Base-by-base conservation (phyloP, 2,113 vertebrate species). In the Carassius gibelio region DNA sequence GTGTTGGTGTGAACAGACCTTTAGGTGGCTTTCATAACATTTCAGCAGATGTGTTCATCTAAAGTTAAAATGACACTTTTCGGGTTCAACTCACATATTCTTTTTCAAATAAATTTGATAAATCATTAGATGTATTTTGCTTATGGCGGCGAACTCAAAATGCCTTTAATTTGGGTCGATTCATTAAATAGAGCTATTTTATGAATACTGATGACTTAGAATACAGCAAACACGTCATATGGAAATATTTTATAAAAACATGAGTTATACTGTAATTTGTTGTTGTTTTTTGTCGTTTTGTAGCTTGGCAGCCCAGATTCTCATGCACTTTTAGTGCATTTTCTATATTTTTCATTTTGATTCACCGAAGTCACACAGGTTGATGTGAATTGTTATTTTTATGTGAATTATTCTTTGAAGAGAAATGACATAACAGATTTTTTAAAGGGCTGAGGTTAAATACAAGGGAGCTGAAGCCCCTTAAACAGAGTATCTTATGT, bases 341-440 rank as follows among this genome's bases (percentile, higher is more conserved):
- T 34, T 69, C 4, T 36, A 15, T 0, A 62, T 62, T 9, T 62
- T 23, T 62, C 2, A n/a, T 21, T 48, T 11, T 48, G 45, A 48
- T 48, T 48, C 45, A 48, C 45, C 11, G 2, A 48, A 48, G 52
- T 55, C 30, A 71, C 10, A 42, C 34, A 11, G 36, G 19, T 19
- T 21, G 34, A 72, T 4, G 19, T 11, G 4, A 42, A 72, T 42
- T 38, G 36, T 42, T 34, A 21, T 71, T 9, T 71, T 71, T 71
- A 36, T 19, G 68, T 11, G 36, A n/a, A 11, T 5, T 42, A n/a
- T 72, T 72, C 36, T 42, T 72, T 72, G 19, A 42, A 13, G 19
- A 72, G 17, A 71, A 11, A 71, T 71, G 17, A 42, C 69, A 72
- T 72, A 75, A 75, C 72, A 75, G 45, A 75, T 26, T 26, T 26